Base-by-base conservation (phyloP, 2,888 invertebrate genomes). In the Drosophila vallismaia region DNA sequence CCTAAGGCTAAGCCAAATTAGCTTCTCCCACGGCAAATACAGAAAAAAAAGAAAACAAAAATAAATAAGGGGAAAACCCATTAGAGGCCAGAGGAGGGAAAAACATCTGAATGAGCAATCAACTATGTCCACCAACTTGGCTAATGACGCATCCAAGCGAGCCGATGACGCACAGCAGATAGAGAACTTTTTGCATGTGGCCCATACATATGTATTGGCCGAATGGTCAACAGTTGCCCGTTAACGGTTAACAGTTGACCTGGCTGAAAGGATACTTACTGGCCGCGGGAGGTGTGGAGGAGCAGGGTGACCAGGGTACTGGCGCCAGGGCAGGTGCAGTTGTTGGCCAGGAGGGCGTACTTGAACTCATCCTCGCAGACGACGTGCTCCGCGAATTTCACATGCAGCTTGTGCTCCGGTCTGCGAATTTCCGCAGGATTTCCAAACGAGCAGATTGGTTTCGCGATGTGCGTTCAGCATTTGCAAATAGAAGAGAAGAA, bases 341-440 rank as follows among this genome's bases (percentile, higher is more conserved):
- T 99, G 93, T 99, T 99, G 71, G 99, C 99, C 78, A 99, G 93
- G 66, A 99, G 94, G 24, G 99, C 99, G 91, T 99, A 99, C 92
- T 99, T 99, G 93, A 99, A 98, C 92, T 99, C 99, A 91, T 99
- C 99, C 92, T 99, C 99, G 92, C 99, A 99, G 36, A 99, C 99
- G 12, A 99, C 97, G 92, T 97, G 98, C 91, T 99, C 99, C 42
- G 99, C 99, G 92, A 99, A 99, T 92, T 99, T 98, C 49, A 99
- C 99, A 92, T 99, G 99, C 82, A 99, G 94, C 91, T 99, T 99
- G 92, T 99, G 99, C 92, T 99, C 99, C 56, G 99, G 98, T 89
- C 98, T 94, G 67, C 62, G 40, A 44, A 82, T 74, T 74, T 83
- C 72, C 76, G 70, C 71, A 66, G 74, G 67, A 73, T 62, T 57